Conservation (phyloP, 2,888 invertebrate species). For the Macrophya annulata region DNA sequence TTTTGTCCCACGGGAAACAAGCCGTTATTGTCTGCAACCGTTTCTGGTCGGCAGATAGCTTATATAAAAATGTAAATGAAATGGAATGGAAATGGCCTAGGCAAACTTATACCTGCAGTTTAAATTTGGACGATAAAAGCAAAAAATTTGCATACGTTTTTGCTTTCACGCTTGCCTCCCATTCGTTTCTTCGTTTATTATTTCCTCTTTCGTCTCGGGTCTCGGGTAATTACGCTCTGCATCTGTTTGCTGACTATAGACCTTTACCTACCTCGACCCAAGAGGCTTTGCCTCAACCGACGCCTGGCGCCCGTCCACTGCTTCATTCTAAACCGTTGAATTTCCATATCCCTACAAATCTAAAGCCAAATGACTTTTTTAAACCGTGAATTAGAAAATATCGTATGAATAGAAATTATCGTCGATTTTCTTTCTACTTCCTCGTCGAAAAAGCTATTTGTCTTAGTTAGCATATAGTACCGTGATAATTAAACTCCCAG, state of each 20-base stretch:
- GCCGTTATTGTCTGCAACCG: background rate
- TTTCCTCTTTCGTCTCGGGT: constrained; percentile 50
- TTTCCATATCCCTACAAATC: background rate
- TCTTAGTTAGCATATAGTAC: background rate
- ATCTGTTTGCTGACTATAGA: constrained; percentile 43
- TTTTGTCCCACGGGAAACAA: background rate
- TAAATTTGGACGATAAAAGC: constrained; percentile 18
- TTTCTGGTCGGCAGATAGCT: background rate
- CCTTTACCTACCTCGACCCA: background rate
- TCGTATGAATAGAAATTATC: background rate
- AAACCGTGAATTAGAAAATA: background rate
- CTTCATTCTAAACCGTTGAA: background rate
- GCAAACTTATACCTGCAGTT: background rate
- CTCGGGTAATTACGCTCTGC: constrained; percentile 47
- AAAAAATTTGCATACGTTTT: constrained; percentile 16
- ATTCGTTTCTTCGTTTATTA: constrained; percentile 44
- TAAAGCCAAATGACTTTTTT: background rate
- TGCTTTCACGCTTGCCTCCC: background rate
- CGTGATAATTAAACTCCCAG: background rate
- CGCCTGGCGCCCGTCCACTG: constrained; percentile 20
- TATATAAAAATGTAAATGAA: constrained; percentile 5
- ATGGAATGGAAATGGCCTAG: constrained; percentile 32
- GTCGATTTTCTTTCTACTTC: too few species aligned
- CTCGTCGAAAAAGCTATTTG: background rate
- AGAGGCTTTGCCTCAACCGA: background rate